These are phyloP conservation scores for Heptranchias perlo DNA, from an alignment of 2,113 vertebrate species.

Conservation along the genomic window DNA sequence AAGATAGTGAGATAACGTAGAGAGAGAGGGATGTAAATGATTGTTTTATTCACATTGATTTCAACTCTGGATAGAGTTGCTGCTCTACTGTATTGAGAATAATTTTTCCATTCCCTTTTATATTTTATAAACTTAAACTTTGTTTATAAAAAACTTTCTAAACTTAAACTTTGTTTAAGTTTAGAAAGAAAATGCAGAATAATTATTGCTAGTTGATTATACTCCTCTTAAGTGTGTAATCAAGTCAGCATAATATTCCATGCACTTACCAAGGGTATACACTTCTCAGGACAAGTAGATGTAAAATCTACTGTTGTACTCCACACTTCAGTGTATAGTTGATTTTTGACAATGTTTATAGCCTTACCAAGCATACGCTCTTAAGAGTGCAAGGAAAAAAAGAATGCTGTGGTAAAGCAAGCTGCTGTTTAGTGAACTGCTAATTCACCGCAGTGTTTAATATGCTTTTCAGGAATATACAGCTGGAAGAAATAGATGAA, in stretches of 20 bases:
- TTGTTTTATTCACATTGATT: background rate
- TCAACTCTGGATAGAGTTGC: background rate
- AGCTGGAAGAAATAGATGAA: background rate
- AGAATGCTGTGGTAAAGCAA: background rate
- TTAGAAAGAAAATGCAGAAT: background rate
- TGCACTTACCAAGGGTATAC: background rate
- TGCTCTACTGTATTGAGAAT: background rate
- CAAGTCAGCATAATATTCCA: background rate
- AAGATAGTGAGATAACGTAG: background rate
- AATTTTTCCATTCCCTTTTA: background rate
- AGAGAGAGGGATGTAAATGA: background rate
- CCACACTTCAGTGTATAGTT: background rate
- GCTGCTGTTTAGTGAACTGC: background rate
- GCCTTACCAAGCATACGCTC: background rate
- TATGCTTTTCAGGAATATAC: background rate
- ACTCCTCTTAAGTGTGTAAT: background rate
- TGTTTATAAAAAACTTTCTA: too few species aligned
- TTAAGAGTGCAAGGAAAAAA: background rate
- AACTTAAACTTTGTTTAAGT: background rate
- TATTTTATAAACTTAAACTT: background rate
- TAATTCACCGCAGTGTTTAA: background rate
- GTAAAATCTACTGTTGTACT: background rate
- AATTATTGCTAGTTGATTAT: background rate
- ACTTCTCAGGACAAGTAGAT: background rate
- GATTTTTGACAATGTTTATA: background rate